phyloP scores from a whole-genome alignment of 2,113 vertebrate species.

The Dromaius novaehollandiae region DNA sequence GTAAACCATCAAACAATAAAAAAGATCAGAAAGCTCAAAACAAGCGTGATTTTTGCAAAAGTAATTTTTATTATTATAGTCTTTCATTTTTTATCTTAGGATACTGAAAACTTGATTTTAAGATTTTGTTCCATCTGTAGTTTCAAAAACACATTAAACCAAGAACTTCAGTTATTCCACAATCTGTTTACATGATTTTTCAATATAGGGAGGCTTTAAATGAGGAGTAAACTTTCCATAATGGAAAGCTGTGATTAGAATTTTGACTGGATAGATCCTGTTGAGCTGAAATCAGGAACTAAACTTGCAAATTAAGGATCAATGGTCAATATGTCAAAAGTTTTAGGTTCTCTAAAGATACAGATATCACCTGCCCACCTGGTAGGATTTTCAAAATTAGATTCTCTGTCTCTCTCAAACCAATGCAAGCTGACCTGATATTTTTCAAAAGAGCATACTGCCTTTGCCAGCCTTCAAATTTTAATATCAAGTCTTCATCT shows the following conservation, averaged over 20 bases:
- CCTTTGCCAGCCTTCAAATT: background rate
- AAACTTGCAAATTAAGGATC: background rate
- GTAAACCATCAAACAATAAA: background rate
- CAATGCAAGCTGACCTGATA: background rate
- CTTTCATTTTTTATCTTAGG: background rate
- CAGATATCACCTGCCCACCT: background rate
- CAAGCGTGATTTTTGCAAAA: background rate
- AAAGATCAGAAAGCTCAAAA: background rate
- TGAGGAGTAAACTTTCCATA: background rate
- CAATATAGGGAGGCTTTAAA: background rate
- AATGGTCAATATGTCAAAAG: background rate
- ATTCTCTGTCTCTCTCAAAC: background rate
- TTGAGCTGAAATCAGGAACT: background rate
- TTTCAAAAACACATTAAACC: background rate
- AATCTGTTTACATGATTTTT: background rate
- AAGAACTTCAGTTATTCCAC: background rate
- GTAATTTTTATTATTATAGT: background rate
- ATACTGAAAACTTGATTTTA: slow-evolving; percentile 2
- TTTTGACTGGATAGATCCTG: background rate
- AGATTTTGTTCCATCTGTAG: slow-evolving; percentile 34
- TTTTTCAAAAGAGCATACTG: background rate
- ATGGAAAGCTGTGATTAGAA: background rate
- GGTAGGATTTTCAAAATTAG: background rate
- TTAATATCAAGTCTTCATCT: background rate
- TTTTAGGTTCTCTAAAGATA: background rate